Conservation (phyloP, 2,888 invertebrate species). For the Alloplasta piceator region DNA sequence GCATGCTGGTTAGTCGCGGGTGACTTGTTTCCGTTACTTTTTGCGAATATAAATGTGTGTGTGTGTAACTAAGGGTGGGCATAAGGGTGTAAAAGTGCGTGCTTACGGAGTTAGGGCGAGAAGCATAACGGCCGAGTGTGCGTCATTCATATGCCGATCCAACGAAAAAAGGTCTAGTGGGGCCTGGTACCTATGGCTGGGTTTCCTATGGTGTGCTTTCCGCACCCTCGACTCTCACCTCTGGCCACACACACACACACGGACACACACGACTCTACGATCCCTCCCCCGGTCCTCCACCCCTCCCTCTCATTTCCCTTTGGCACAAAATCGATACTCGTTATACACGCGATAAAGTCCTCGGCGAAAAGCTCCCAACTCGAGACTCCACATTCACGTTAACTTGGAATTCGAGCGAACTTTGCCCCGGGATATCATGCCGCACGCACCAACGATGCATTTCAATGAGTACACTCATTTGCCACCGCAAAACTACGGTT, state of each 20-base stretch:
- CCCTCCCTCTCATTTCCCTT: constrained; percentile 31
- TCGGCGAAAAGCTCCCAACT: constrained; percentile 26
- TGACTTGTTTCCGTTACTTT: no score
- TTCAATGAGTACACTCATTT: background rate
- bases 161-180: no score
- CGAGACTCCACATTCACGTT: constrained; percentile 36
- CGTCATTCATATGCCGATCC: no score
- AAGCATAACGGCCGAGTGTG: no score
- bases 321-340: constrained; percentile 66
- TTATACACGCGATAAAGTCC: constrained; percentile 65
- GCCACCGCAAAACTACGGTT: background rate
- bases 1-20: no score
- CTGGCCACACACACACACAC: background rate
- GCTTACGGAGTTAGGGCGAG: no score
- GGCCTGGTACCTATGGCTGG: no score
- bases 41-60: no score
- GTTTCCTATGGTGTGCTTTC: no score
- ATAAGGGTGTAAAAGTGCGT: no score
- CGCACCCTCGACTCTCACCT: no score
- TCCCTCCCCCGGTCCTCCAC: constrained; percentile 21
- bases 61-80: no score
- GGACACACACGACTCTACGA: background rate
- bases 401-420: constrained; percentile 30
- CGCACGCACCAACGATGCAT: background rate
- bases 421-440: constrained; percentile 9